These are phyloP conservation scores for Stigmatopora argus DNA, from an alignment of 2,113 vertebrate genomes.

Conservation along the genomic window DNA sequence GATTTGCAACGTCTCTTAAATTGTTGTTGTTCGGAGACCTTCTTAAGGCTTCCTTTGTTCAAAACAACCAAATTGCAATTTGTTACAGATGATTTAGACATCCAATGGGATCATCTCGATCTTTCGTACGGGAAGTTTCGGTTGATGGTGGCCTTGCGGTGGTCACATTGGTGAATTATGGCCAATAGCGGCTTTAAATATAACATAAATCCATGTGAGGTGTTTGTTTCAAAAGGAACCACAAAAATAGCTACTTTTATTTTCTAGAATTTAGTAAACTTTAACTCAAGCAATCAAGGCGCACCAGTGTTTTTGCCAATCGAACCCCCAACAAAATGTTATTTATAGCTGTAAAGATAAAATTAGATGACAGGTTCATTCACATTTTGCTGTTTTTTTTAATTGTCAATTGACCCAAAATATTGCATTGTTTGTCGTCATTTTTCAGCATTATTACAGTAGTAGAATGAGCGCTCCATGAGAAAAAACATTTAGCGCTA, in stretches of 20 bases:
- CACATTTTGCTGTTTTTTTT: neutral
- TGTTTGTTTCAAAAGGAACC: neutral
- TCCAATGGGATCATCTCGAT: neutral
- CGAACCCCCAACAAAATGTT: neutral
- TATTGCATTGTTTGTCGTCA: neutral
- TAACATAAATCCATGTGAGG: constrained; percentile 20
- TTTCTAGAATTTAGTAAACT: neutral
- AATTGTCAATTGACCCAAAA: neutral
- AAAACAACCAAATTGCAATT: neutral
- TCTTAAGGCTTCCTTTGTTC: neutral
- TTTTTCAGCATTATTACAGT: too few species aligned
- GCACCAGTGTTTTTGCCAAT: neutral
- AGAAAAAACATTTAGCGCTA: neutral
- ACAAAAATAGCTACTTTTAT: neutral
- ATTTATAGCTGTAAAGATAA: neutral
- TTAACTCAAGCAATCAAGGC: constrained; percentile 1
- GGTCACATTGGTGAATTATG: constrained; percentile 14
- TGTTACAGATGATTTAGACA: neutral
- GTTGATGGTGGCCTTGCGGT: constrained; percentile 13
- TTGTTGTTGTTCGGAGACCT: neutral
- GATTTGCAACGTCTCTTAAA: neutral
- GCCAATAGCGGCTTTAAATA: constrained; percentile 19
- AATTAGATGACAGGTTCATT: constrained; percentile 23
- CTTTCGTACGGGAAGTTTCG: neutral
- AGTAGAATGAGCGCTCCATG: too few species aligned